A percentile compares a stretch with the other conserved stretches of the same genome.
Evolutionary conservation across 2,888 invertebrate species (phyloP).

Genomic region (Gymnosoma rotundatum): DNA sequence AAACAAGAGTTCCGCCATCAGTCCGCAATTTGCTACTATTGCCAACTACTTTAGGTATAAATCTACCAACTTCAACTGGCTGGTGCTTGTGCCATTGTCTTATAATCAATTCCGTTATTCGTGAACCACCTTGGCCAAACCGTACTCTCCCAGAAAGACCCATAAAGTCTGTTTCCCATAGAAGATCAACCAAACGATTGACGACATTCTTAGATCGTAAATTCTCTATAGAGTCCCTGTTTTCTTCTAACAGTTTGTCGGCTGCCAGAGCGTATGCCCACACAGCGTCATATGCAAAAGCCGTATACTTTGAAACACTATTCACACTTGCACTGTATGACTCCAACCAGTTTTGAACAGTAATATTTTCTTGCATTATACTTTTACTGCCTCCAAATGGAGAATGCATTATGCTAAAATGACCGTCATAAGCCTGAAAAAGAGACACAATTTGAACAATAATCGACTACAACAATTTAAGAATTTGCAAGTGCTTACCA

Average conservation of each 20-base stretch:
- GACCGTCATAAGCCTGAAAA: slow-evolving; percentile 86
- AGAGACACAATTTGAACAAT: not conserved
- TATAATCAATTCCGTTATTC: slow-evolving; percentile 85
- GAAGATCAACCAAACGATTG: slow-evolving; percentile 84
- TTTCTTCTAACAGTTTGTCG: slow-evolving; percentile 85
- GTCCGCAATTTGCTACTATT: slow-evolving; percentile 80
- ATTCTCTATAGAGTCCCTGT: slow-evolving; percentile 72
- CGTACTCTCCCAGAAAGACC: slow-evolving; percentile 89
- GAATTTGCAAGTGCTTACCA: slow-evolving; percentile 76
- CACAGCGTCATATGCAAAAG: slow-evolving; percentile 91
- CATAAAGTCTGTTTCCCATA: slow-evolving; percentile 87
- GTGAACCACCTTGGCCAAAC: slow-evolving; percentile 87
- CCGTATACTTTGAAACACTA: slow-evolving; percentile 85
- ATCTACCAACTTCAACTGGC: slow-evolving; percentile 84
- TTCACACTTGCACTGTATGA: slow-evolving; percentile 63
- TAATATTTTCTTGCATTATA: slow-evolving; percentile 85
- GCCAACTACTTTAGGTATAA: slow-evolving; percentile 83
- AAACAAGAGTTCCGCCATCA: slow-evolving; percentile 83
- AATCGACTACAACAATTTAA: not conserved
- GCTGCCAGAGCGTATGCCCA: slow-evolving; percentile 90
- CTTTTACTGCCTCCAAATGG: slow-evolving; percentile 85
- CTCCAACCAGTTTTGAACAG: slow-evolving; percentile 85
- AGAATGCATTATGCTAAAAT: slow-evolving; percentile 87
- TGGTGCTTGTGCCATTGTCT: slow-evolving; percentile 84
- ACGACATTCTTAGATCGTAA: slow-evolving; percentile 73